Base-by-base conservation (phyloP, 2,113 vertebrate species). In the Nothoprocta perdicaria region DNA sequence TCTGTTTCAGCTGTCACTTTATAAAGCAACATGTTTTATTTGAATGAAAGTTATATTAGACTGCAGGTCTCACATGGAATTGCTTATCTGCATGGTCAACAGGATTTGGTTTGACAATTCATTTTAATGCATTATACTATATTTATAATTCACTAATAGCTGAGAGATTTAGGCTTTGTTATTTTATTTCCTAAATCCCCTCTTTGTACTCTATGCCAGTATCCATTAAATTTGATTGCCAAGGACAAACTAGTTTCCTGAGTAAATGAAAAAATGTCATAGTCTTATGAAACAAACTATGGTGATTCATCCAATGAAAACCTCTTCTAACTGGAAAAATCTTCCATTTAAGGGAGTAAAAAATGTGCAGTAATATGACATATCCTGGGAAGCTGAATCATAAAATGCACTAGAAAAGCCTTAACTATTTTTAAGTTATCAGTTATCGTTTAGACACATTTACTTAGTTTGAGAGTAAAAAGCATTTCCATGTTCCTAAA, bases 61-160 rank as follows among this genome's bases (percentile, higher is more conserved):
- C 90, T 95, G 86, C n/a, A 81, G 82, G 87, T 40, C 53, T 68
- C 67, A 33, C 43, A 11, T 33, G 65, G 67, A 89, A 95, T 91
- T 94, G 50, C 43, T 95, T 90, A 90, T 96, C 94, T 94, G 71
- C 65, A 58, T n/a, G 15, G 67, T 84, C 46, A 69, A 60, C 85
- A 40, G 90, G 69, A 96, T 97, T 93, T 94, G 79, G 40, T 95
- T 94, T 94, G 78, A 78, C 84, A 94, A 93, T 95, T 94, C 94
- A 90, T 95, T 95, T 79, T 90, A 91, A 84, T 77, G 88, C 93
- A 91, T 94, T 95, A 85, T 91, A 71, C 74, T 94, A 95, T 96
- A 95, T 93, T 98, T 96, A 96, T 95, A 95, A 97, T 93, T 96
- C 85, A 95, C 85, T 96, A 96, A 91, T 94, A 85, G 88, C 71